Base-by-base conservation (phyloP, 2,113 vertebrate species). In the Oryzias melastigma region DNA sequence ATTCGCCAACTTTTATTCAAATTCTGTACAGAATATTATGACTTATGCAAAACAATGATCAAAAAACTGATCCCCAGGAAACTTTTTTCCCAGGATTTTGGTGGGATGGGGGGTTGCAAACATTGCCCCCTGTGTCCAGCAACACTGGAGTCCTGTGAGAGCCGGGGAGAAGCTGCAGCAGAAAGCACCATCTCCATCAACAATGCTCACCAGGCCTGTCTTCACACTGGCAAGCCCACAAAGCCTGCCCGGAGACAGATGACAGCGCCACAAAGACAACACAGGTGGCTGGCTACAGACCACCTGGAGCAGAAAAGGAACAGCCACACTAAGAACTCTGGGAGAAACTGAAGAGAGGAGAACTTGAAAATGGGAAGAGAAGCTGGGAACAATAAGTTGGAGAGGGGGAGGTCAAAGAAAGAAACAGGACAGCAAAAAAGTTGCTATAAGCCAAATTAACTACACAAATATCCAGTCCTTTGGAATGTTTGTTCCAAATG, bases 211-310 rank as follows among this genome's bases (percentile, higher is more conserved):
- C 69, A 43, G 65, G 81, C 83, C 81, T 87, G 79, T 87, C 86
- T 81, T 85, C 76, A 75, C 82, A 80, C 75, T 85, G 83, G 83
- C 86, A 80, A 84, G 62, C 65, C 66, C 81, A 86, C 85, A 88
- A 89, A 87, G 86, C 82, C 83, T 73, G 69, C 73, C 81, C 35
- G 66, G 82, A 90, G 89, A 90, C 81, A 83, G 85, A 90, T 89
- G 90, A 89, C 85, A 90, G 71, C 49, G 65, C 66, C 78, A 89
- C 88, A 88, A 91, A 90, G 85, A 84, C 82, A 89, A 85, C 87
- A 89, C 87, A 88, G 89, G 86, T 89, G 87, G 86, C 82, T 89
- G 83, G 78, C 78, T 77, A 64, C 57, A 82, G 77, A 87, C 85
- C 85, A 90, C 86, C 85, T 87, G 86, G 82, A 89, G 85, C 79